Conservation (phyloP, 2,113 vertebrate genomes). For the Cebidichthys violaceus region DNA sequence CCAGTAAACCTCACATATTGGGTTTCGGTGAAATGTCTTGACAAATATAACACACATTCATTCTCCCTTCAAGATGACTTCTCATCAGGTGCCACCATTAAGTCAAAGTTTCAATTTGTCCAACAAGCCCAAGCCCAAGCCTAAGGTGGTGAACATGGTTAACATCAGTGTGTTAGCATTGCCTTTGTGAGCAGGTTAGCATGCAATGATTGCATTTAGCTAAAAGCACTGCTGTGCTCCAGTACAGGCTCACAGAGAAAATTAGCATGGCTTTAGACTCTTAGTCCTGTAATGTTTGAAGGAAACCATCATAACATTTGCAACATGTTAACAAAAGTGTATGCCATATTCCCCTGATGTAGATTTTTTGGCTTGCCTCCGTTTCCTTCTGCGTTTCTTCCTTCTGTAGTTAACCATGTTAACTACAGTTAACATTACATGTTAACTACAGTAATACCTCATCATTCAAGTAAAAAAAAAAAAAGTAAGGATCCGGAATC, state of each 20-base stretch:
- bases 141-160: neutral
- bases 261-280: neutral
- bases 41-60: too few relatives aligned
- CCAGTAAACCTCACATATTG: too few relatives aligned
- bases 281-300: neutral
- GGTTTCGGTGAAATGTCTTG: too few relatives aligned
- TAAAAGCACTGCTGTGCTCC: neutral
- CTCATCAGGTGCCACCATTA: too few relatives aligned
- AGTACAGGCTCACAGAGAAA: neutral
- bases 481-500: neutral
- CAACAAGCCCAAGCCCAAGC: too few relatives aligned
- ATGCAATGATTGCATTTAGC: neutral
- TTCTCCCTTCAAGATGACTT: too few relatives aligned
- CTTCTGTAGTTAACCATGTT: too few relatives aligned
- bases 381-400: neutral
- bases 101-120: too few relatives aligned
- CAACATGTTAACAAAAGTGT: neutral
- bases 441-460: neutral
- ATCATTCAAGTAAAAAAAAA: constrained; percentile 6
- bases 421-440: neutral
- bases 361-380: neutral
- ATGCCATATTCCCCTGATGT: too few relatives aligned
- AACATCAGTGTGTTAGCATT: neutral
- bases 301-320: too few relatives aligned
- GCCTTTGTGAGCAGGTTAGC: neutral